Evolutionary conservation across 1,140 invertebrate species (phyloP), one percentile per base, ranked within the genome.

Genomic region (Chelonus insularis): DNA sequence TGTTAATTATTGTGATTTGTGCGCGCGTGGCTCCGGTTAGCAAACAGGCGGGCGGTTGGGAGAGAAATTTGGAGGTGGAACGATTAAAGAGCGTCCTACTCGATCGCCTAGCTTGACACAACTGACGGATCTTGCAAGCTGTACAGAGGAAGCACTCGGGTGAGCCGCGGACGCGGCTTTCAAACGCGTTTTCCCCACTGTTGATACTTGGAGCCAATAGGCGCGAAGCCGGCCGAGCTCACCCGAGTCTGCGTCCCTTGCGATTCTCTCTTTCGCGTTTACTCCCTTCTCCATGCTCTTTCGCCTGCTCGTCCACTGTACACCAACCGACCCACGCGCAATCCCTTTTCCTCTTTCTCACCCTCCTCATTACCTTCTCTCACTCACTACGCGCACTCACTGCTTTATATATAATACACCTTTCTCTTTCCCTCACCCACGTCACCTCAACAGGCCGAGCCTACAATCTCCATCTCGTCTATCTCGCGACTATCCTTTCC

Each of bases 101-200:
- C 74, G 77, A 80, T 80, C 78, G 78, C 78, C 74, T 76, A 79
- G 74, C 78, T 77, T 80, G 77, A 82, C 80, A 82, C 80, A 79
- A 82, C 80, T 82, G 77, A 73, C 75, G 76, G 57, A 60, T 47
- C 72, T 69, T 64, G 71, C 64, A 67, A 66, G 72, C 70, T 66
- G 64, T 57, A 57, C 64, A 52, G 68, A 71, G 56, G 65, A 55
- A 55, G 52, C 59, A 34, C 63, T 69, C 52, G 64, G n/a, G 64
- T 57, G 62, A 54, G 69, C 66, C 68, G 65, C 68, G 66, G 59
- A 69, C 71, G 70, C 73, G 71, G 69, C 62, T 78, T 78, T 78
- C 71, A 77, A 76, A 76, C 69, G 69, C 67, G 61, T 43, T 54
- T 36, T 32, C 57, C 68, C 63, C 71, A 69, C 71, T 67, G 68